These are phyloP conservation scores for Tenualosa thibaudeaui DNA, from an alignment of 2,797 vertebrate genomes.

Conservation along the genomic window DNA sequence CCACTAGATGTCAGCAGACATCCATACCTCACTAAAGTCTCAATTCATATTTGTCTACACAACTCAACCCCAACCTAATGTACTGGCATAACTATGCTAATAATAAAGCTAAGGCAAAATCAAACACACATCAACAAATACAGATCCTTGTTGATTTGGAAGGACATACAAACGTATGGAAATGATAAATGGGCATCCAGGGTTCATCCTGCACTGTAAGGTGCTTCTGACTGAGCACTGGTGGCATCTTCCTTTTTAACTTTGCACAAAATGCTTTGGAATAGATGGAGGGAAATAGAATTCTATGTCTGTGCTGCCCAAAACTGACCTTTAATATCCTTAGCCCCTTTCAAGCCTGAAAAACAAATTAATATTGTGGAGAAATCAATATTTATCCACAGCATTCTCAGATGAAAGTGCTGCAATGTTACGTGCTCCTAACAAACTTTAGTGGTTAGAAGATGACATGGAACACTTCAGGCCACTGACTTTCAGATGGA, in stretches of 20 bases:
- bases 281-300: not conserved
- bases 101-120: not conserved
- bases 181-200: not conserved
- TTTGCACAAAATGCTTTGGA: not conserved
- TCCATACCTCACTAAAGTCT: constrained; percentile 13
- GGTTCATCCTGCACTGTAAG: not conserved
- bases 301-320: not conserved
- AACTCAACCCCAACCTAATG: not conserved
- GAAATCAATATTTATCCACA: not conserved
- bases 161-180: not conserved
- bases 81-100: not conserved
- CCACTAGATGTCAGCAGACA: constrained; percentile 72
- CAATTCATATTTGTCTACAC: not conserved
- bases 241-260: not conserved
- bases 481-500: not conserved
- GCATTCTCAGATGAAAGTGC: not conserved
- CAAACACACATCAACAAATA: not conserved
- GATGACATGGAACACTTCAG: not conserved
- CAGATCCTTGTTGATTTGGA: not conserved
- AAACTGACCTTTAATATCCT: not conserved
- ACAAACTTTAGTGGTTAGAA: not conserved
- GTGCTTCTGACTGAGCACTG: not conserved
- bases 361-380: not conserved
- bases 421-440: not conserved
- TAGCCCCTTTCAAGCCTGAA: not conserved